Evolutionary conservation across 2,113 vertebrate species (phyloP).

Genomic region (Tetrax tetrax): DNA sequence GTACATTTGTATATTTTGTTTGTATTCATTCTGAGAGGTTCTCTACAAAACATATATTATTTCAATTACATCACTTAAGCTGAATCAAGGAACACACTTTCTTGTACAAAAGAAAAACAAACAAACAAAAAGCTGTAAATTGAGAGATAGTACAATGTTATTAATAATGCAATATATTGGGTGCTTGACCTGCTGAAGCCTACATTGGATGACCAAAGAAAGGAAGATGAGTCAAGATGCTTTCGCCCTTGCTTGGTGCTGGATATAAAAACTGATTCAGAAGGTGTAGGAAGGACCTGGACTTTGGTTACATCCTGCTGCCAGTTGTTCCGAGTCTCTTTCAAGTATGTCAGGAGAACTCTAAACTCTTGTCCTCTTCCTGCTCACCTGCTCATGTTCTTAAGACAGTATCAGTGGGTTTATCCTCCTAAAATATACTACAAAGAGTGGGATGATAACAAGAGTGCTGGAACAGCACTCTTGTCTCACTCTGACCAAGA

Average conservation of each 20-base stretch:
- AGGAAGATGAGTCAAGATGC: neutral
- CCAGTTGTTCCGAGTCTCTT: neutral
- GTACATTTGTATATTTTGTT: neutral
- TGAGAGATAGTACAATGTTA: neutral
- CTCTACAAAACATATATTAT: neutral
- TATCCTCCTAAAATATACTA: neutral
- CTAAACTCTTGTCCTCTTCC: neutral
- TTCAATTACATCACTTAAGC: neutral
- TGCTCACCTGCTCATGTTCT: neutral
- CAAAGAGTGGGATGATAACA: neutral
- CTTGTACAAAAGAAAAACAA: neutral
- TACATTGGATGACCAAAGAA: neutral
- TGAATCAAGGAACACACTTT: neutral
- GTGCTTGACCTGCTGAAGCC: neutral
- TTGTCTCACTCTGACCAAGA: neutral
- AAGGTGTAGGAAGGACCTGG: neutral
- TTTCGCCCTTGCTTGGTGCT: neutral
- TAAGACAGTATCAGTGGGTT: neutral
- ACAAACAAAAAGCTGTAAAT: neutral
- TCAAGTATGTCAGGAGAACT: neutral
- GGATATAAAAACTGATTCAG: neutral
- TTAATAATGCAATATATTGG: neutral
- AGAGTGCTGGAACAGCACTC: neutral
- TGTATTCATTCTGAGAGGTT: neutral
- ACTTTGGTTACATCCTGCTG: neutral